Base-by-base conservation (phyloP, 1,140 invertebrate species). In the Drosophila ogumai region DNA sequence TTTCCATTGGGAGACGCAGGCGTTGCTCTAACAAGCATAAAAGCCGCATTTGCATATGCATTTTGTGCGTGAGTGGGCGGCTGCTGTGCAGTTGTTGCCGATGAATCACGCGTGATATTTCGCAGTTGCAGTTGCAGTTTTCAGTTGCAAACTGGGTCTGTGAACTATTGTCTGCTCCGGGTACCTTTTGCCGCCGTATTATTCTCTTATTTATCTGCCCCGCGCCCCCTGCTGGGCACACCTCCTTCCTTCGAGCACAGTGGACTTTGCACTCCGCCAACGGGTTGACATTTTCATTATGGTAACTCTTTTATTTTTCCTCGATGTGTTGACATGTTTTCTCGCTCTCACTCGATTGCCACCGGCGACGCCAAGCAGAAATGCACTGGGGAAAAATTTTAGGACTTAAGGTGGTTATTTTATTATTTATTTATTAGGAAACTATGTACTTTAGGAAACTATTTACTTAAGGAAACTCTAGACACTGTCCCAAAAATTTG, bases 261-360 rank as follows among this genome's bases (percentile, higher is more conserved):
- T 84, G 84, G 84, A 87, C 82, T 87, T 87, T 87, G 84, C 32
- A 69, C 84, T 66, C 49, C 73, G 74, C 74, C 76, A 67, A 67
- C 79, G 54, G 81, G 80, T 87, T 87, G 82, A 87, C 84, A 87
- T 87, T 87, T 87, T 87, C 82, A 87, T 87, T 87, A 88, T 75
- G 75, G 56, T 47, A 82, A 65, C 63, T 46, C 36, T 36, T 59
- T 57, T 52, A 36, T 60, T 73, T 60, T 73, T 60, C 67, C 38
- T 44, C 38, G 19, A 32, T 75, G 81, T 81, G 73, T 55, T 69
- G 57, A 54, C 49, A 64, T 50, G 74, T 76, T 75, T 55, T 66
- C 47, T 41, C 15, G 60, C 73, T 65, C 61, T 41, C 43, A 40
- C 34, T 47, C 40, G 40, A 67, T 79, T 88, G 82, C 84, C 84